phyloP scores from a whole-genome alignment of 1,140 invertebrate species.

The Capitella teleta region DNA sequence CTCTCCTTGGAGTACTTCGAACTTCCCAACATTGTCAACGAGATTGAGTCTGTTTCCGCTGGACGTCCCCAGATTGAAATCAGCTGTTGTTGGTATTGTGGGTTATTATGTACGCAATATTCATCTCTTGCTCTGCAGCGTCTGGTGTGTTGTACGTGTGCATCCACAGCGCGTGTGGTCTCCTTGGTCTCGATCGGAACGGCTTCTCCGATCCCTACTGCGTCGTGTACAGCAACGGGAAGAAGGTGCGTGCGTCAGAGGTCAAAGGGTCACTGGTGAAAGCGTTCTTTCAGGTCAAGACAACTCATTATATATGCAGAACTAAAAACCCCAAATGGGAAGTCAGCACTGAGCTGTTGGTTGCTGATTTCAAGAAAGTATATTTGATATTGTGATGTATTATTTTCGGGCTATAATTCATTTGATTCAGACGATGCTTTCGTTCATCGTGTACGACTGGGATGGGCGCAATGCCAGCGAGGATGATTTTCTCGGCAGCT shows the following conservation, averaged over 20 bases:
- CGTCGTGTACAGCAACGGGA: constrained; percentile 47
- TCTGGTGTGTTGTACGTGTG: constrained; percentile 47
- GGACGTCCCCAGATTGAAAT: no score
- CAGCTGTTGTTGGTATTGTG: background rate
- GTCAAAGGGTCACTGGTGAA: no score
- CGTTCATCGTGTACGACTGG: constrained; percentile 40
- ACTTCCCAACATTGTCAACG: constrained; percentile 23
- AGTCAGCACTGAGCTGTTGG: constrained; percentile 46
- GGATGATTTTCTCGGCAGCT: constrained; percentile 37
- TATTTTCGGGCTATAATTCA: background rate
- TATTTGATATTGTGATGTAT: constrained; percentile 1
- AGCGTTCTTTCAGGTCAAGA: constrained; percentile 44
- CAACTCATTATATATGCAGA: constrained; percentile 45
- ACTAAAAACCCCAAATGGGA: constrained; percentile 47
- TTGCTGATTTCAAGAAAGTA: constrained; percentile 46
- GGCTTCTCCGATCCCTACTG: constrained; percentile 49
- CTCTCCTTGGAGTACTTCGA: constrained; percentile 45
- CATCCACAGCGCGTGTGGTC: constrained; percentile 47
- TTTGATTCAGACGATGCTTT: constrained; percentile 39
- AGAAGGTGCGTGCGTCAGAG: constrained; percentile 47
- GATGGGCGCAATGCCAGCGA: constrained; percentile 33
- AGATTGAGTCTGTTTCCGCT: background rate
- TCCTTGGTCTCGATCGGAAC: constrained; percentile 39
- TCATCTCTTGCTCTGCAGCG: constrained; percentile 16
- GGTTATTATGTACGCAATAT: background rate